These are phyloP conservation scores for Lagenorhynchus albirostris DNA, from an alignment of 2,113 vertebrate genomes.

Conservation along the genomic window DNA sequence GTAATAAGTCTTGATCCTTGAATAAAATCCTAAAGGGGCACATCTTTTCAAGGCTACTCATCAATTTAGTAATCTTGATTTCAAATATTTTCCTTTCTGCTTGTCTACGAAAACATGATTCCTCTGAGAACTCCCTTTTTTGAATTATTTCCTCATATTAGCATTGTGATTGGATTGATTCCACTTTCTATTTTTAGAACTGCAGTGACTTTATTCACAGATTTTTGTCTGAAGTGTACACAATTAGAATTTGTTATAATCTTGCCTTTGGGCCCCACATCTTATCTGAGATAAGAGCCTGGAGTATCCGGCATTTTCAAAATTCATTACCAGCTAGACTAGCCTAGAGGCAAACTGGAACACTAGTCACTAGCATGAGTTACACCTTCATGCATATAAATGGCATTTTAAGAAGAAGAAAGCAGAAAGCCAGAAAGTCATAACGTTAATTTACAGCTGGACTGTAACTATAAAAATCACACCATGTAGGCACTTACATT, in stretches of 20 bases:
- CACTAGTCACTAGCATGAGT: background rate
- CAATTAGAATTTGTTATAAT: background rate
- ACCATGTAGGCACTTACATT: background rate
- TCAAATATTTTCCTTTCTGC: constrained; percentile 29
- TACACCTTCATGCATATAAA: constrained; percentile 62
- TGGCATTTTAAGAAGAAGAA: constrained; percentile 53
- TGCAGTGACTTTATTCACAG: background rate
- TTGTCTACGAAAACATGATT: constrained; percentile 16
- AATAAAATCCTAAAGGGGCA: background rate
- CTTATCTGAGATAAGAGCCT: constrained; percentile 27
- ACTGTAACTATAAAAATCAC: constrained; percentile 31
- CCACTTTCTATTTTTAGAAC: constrained; percentile 11
- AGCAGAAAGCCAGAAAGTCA: constrained; percentile 43
- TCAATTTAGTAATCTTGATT: background rate
- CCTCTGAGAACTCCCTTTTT: background rate
- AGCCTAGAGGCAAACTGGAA: constrained; percentile 49
- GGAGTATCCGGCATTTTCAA: background rate
- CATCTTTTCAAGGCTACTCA: background rate
- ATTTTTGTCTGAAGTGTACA: background rate
- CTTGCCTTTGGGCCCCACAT: background rate
- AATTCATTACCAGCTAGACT: background rate
- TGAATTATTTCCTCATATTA: background rate
- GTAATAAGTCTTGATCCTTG: background rate
- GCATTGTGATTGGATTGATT: background rate
- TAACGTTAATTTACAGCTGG: constrained; percentile 21